phyloP scores from a whole-genome alignment of 2,113 vertebrate species.

The Dascyllus trimaculatus region DNA sequence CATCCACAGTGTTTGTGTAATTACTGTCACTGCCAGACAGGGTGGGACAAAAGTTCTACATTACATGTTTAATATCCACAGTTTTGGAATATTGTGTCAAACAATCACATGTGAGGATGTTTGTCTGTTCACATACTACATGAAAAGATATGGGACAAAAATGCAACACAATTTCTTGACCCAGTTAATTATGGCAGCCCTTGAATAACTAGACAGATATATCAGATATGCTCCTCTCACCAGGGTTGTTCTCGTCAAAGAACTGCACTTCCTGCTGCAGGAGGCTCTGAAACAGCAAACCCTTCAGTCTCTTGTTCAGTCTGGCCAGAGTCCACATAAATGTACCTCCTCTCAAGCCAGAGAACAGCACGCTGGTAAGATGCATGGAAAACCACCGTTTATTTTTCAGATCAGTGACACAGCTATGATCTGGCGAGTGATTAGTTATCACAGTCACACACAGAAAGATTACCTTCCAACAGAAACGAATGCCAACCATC shows the following conservation, averaged over 20 bases:
- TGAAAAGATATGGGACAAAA: too few relatives aligned
- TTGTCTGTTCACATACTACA: too few relatives aligned
- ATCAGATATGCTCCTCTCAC: conserved; percentile 51
- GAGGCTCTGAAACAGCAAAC: conserved; percentile 78
- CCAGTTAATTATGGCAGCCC: too few relatives aligned
- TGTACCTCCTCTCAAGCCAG: conserved; percentile 77
- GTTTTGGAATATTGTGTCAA: too few relatives aligned
- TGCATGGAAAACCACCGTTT: background rate
- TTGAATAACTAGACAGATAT: background rate
- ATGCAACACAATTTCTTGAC: too few relatives aligned
- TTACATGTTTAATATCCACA: too few relatives aligned
- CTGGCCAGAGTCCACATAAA: conserved; percentile 79
- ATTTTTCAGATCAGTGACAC: background rate
- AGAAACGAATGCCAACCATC: conserved; percentile 80
- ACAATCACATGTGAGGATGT: too few relatives aligned
- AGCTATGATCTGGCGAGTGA: too few relatives aligned
- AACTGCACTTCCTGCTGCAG: conserved; percentile 84
- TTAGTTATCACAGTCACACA: too few relatives aligned
- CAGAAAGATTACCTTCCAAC: conserved; percentile 84
- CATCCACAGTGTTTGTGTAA: too few relatives aligned
- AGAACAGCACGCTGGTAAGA: conserved; percentile 75
- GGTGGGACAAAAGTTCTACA: too few relatives aligned
- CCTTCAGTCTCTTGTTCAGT: conserved; percentile 82
- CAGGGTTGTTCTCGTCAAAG: conserved; percentile 82
- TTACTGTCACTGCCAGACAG: too few relatives aligned